Evolutionary conservation across 1,140 invertebrate species (phyloP).

Genomic region (Pseudomyrmex flavicornis): DNA sequence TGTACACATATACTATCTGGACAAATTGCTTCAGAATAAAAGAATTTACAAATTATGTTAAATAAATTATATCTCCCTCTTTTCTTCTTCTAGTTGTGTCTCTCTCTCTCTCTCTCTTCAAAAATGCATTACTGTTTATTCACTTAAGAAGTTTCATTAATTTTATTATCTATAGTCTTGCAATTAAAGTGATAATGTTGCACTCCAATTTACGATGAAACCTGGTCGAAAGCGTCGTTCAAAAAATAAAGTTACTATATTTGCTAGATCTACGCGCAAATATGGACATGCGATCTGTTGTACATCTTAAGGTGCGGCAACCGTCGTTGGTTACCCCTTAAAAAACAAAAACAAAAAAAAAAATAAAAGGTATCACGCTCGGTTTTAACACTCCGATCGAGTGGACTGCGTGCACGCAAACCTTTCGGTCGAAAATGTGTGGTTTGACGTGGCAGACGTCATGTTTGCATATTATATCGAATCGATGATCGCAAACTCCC

Average conservation of each 20-base stretch:
- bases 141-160: neutral
- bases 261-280: constrained; percentile 6
- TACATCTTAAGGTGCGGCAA: constrained; percentile 63
- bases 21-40: neutral
- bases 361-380: constrained; percentile 68
- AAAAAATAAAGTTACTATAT: neutral
- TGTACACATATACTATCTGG: neutral
- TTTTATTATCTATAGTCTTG: neutral
- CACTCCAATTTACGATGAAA: neutral
- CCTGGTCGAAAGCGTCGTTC: neutral
- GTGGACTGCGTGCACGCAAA: constrained; percentile 58
- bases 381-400: constrained; percentile 70
- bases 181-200: constrained; percentile 1
- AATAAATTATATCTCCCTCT: too few species aligned
- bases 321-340: constrained; percentile 68
- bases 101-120: too few species aligned
- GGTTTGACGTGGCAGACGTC: constrained; percentile 44
- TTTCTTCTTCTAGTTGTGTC: too few species aligned
- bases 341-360: constrained; percentile 68
- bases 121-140: neutral
- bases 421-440: constrained; percentile 60
- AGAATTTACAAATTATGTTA: neutral
- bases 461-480: constrained; percentile 68
- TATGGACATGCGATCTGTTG: constrained; percentile 49
- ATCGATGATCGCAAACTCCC: constrained; percentile 6